phyloP scores from a whole-genome alignment of 2,113 vertebrate genomes.

The Crotophaga sulcirostris region DNA sequence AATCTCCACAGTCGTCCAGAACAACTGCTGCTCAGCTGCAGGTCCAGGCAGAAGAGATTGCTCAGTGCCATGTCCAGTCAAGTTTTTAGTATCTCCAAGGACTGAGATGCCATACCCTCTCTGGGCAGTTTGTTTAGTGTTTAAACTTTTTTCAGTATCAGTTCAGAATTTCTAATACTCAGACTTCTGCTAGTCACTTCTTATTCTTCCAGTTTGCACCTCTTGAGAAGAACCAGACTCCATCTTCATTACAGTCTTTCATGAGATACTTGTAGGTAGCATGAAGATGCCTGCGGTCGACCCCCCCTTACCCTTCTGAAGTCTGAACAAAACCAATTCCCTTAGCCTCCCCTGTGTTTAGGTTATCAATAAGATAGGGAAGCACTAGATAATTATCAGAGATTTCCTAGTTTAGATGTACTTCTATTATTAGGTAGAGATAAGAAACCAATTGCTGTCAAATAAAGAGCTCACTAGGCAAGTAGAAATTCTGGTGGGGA shows the following conservation, averaged over 20 bases:
- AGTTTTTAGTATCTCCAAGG: not conserved
- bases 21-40: not conserved
- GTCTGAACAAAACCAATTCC: not conserved
- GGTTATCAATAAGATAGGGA: not conserved
- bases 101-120: not conserved
- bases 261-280: not conserved
- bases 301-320: not conserved
- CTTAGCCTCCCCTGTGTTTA: not conserved
- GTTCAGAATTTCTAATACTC: not conserved
- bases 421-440: not conserved
- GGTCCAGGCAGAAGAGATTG: not conserved
- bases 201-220: not conserved
- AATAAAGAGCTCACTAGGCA: not conserved
- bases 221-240: not conserved
- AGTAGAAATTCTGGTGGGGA: not conserved
- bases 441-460: not conserved
- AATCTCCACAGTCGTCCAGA: not conserved
- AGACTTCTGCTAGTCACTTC: not conserved
- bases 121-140: not conserved
- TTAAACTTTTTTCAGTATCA: not conserved
- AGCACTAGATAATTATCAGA: not conserved
- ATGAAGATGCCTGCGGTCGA: not conserved
- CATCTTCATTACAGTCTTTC: not conserved
- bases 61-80: not conserved
- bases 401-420: not conserved